Evolutionary conservation across 1,140 invertebrate species (phyloP), one percentile per base, ranked within the genome.

Genomic region (Drosophila obscura): DNA sequence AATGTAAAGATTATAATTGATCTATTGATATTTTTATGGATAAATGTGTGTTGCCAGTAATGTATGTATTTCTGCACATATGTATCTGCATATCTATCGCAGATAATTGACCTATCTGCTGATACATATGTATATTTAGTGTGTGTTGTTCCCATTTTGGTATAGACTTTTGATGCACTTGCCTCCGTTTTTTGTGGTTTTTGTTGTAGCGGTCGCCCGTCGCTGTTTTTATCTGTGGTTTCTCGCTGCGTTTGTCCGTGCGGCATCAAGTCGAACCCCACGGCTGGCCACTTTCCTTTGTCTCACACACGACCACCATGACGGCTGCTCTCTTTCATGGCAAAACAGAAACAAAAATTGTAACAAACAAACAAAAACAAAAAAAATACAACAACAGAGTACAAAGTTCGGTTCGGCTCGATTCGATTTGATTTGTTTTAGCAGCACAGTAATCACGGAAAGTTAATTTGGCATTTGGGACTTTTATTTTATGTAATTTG

Each of bases 201-300:
- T 13, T 48, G 44, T 44, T 50, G 73, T 43, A 15, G 53, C 49
- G 55, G 66, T 45, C 19, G 22, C 15, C 13, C 43, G 31, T 19
- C 26, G 63, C 41, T 62, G 35, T 49, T 41, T 61, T 66, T 60
- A 28, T 7, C 58, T 57, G 66, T 48, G 59, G 61, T 57, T 45
- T 46, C 31, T 44, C 46, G 45, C 13, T 65, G 39, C 39, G 45
- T 24, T 43, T 55, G 55, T 63, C 35, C 57, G 50, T 73, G 56
- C 56, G 77, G 61, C 71, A 44, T 80, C 64, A 85, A 75, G 55
- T 68, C 77, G 82, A 69, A 76, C 66, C 76, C 80, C 61, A 65
- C 75, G 46, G 72, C 50, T 66, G 73, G 69, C 78, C 78, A 87
- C 82, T 87, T 87, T 87, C 82, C 83, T 82, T 87, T 87, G 83